Evolutionary conservation across 2,113 vertebrate genomes (phyloP).

Genomic region (Onychostoma macrolepis): DNA sequence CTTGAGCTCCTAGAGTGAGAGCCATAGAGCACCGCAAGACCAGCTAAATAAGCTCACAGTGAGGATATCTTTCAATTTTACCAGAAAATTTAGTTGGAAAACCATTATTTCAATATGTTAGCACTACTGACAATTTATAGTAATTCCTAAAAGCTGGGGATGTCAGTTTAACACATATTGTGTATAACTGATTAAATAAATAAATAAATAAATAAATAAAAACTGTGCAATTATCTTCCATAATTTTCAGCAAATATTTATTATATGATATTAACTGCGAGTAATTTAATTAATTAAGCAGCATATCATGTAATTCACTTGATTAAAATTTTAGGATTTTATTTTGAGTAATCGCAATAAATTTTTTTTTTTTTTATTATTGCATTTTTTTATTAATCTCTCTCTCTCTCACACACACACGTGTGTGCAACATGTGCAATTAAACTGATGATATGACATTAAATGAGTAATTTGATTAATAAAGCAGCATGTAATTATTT

Average conservation of each 20-base stretch:
- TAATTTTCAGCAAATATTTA: background rate
- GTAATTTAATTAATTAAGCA: background rate
- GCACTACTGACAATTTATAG: background rate
- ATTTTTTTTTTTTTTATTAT: too few relatives aligned
- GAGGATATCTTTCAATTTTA: background rate
- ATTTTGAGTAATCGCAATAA: background rate
- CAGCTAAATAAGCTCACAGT: background rate
- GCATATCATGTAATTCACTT: background rate
- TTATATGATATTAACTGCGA: background rate
- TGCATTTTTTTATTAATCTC: too few relatives aligned
- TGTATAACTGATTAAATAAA: background rate
- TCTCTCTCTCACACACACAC: too few relatives aligned
- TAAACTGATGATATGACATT: too few relatives aligned
- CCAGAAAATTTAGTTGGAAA: background rate
- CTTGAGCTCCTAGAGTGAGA: conserved; percentile 44
- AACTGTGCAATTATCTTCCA: background rate
- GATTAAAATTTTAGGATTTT: background rate
- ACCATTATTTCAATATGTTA: background rate
- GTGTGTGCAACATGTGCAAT: too few relatives aligned
- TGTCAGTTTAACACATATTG: background rate
- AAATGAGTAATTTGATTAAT: background rate
- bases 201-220: background rate
- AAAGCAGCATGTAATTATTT: background rate
- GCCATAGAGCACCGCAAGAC: background rate
- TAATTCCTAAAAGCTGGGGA: background rate